These are phyloP conservation scores for Mobula hypostoma DNA, from an alignment of 2,113 vertebrate species.

Conservation along the genomic window DNA sequence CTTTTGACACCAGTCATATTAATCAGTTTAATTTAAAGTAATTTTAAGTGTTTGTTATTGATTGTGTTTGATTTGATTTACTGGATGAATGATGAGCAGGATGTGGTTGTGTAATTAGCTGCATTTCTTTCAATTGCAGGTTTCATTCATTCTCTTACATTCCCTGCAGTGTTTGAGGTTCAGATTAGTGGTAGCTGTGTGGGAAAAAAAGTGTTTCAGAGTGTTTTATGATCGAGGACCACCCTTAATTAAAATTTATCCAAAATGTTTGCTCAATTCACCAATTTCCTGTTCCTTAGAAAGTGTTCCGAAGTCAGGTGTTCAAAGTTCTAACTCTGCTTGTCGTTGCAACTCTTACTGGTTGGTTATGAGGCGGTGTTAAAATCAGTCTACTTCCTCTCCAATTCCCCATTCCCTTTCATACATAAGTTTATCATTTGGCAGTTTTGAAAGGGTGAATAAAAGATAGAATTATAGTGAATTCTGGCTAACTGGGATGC, in stretches of 20 bases:
- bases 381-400: neutral
- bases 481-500: no score
- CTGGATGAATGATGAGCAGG: neutral
- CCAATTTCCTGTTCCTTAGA: neutral
- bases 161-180: neutral
- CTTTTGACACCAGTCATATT: neutral
- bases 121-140: neutral
- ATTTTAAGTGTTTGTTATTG: conserved; percentile 17
- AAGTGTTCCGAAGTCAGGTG: neutral
- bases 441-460: neutral
- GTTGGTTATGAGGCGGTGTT: no score
- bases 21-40: neutral
- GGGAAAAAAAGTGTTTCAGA: neutral
- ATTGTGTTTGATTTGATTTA: neutral
- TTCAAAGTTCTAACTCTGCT: neutral
- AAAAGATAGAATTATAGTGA: neutral
- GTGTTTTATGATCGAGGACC: neutral
- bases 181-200: neutral
- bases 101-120: neutral
- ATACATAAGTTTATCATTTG: neutral
- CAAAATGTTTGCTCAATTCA: neutral
- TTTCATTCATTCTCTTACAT: neutral
- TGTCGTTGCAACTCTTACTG: no score
- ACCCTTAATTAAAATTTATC: neutral
- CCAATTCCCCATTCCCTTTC: neutral